These are phyloP conservation scores for Paracanthobrama guichenoti DNA, from an alignment of 2,113 vertebrate species.

Conservation along the genomic window DNA sequence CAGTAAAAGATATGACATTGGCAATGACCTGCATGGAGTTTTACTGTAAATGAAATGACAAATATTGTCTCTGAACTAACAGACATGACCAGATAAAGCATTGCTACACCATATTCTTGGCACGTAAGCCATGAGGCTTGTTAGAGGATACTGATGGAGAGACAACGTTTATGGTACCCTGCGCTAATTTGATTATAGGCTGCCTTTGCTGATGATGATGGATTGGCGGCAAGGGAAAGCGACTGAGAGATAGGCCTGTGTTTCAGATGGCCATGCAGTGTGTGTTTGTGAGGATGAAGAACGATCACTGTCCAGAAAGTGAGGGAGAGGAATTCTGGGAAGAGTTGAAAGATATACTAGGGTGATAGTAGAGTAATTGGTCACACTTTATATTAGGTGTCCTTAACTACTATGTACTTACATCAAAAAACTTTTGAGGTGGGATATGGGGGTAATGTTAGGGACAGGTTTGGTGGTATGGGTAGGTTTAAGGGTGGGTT, in stretches of 20 bases:
- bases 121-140: constrained; percentile 39
- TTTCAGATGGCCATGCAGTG: constrained; percentile 59
- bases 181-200: constrained; percentile 51
- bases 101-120: constrained; percentile 53
- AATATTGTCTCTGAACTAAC: constrained; percentile 34
- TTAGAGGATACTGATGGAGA: constrained; percentile 51
- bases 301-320: constrained; percentile 42
- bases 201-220: constrained; percentile 58
- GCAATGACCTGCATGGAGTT: background rate
- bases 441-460: no score
- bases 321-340: background rate
- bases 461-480: no score
- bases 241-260: constrained; percentile 42
- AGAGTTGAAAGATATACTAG: background rate
- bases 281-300: constrained; percentile 50
- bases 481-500: no score
- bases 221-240: constrained; percentile 46
- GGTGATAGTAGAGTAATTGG: no score
- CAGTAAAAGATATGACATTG: background rate
- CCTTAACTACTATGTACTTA: no score
- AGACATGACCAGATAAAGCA: constrained; percentile 36
- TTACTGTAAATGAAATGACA: constrained; percentile 22
- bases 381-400: no score
- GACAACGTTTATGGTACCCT: constrained; percentile 50
- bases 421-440: no score